Evolutionary conservation across 23 tunicate genomes (phyloP).

Genomic region (Ascidia mentula): DNA sequence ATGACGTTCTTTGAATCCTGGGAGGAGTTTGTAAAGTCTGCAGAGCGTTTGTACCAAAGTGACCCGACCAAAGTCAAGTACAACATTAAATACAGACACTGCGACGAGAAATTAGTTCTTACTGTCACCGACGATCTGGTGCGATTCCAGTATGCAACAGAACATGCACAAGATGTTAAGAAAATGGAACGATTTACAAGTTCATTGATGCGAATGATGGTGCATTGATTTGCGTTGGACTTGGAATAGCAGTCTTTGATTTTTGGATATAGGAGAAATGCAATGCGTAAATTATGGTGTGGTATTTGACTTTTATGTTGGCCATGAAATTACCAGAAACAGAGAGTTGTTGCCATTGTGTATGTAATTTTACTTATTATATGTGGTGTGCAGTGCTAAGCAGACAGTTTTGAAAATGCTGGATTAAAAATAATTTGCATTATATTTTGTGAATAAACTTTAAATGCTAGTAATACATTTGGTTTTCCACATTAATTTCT

Average conservation of each 20-base stretch:
- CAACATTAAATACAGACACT: slow-evolving; percentile 80
- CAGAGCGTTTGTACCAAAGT: slow-evolving; percentile 82
- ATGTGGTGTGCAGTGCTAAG: background rate
- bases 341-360: background rate
- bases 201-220: slow-evolving; percentile 73
- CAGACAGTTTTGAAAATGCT: too few relatives aligned
- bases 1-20: slow-evolving; percentile 84
- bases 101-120: slow-evolving; percentile 71
- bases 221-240: slow-evolving; percentile 7
- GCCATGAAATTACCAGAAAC: background rate
- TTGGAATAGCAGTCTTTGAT: background rate
- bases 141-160: slow-evolving; percentile 76
- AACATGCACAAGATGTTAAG: slow-evolving; percentile 84
- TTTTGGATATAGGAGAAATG: too few relatives aligned
- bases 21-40: slow-evolving; percentile 85
- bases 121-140: slow-evolving; percentile 93
- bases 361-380: background rate
- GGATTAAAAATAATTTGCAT: too few relatives aligned
- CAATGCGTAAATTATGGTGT: too few relatives aligned
- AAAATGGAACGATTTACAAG: slow-evolving; percentile 79
- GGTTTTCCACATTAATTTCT: too few relatives aligned
- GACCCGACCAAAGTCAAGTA: slow-evolving; percentile 77
- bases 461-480: too few relatives aligned
- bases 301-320: too few relatives aligned
- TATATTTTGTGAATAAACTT: too few relatives aligned